Evolutionary conservation across 2,888 invertebrate genomes (phyloP), one percentile per base, ranked within the genome.

Genomic region (Rhamnusium bicolor): DNA sequence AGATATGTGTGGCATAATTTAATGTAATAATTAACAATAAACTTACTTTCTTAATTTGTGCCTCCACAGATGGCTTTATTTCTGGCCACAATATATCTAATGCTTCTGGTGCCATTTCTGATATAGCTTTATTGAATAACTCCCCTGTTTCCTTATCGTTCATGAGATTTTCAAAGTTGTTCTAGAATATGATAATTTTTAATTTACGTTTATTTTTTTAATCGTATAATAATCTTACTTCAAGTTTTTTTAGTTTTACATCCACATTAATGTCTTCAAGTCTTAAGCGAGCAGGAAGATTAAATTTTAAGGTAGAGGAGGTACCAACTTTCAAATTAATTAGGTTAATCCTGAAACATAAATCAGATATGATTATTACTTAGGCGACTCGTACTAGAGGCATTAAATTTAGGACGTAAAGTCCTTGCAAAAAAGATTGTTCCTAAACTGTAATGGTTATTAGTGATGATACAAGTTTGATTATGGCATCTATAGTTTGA

Each of bases 21-120:
- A n/a, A n/a, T n/a, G n/a, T n/a, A n/a, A n/a, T n/a, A n/a, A n/a
- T n/a, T n/a, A n/a, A n/a, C 8, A 1, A 16, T 19, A 54, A 27
- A 80, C 81, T 84, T 84, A 88, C 88, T 67, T 84, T 81, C 72
- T 83, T 85, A 12, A 88, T 78, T 81, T 87, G 85, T 73, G 83
- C 79, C 51, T 87, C 84, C 19, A 88, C 82, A 12, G 86, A 85
- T 14, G 84, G 83, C 76, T 86, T 87, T 12, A 88, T 81, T 77
- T 87, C 87, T 1, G 88, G 88, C 89, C 89, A 89, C n/a, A 88
- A 77, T 62, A 86, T 86, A 62, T 87, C 86, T 29, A 89, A 75
- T 27, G 86, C 88, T 79, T 87, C 86, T 21, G 89, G 88, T 14
- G 87, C 87, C 74, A 89, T 76, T 66, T 81, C 81, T 18, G 86